These are phyloP conservation scores for Eubucco bourcierii DNA, from an alignment of 2,113 vertebrate species.

Conservation along the genomic window DNA sequence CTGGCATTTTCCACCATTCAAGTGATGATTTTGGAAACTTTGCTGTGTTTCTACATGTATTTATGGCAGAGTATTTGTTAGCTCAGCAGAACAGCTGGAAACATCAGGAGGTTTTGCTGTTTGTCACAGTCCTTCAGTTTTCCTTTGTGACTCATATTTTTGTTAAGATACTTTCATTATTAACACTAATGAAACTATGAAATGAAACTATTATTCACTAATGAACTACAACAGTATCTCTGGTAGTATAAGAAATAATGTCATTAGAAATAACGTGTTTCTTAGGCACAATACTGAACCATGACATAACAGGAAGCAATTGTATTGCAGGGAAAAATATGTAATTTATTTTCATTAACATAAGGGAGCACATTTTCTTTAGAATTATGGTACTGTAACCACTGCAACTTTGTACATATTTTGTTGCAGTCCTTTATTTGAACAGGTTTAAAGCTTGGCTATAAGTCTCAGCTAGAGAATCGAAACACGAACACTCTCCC, in stretches of 20 bases:
- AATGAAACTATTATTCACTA: neutral
- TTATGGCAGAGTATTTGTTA: neutral
- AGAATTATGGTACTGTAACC: neutral
- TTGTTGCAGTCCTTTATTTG: neutral
- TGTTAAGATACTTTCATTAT: neutral
- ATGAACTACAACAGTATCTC: neutral
- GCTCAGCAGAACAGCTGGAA: neutral
- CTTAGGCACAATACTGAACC: neutral
- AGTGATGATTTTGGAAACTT: neutral
- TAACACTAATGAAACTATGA: neutral
- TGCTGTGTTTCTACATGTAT: neutral
- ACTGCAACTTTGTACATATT: neutral
- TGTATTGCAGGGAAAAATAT: neutral
- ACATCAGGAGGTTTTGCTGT: neutral
- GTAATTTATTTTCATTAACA: neutral
- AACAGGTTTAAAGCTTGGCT: neutral
- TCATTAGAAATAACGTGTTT: neutral
- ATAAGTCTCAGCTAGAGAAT: neutral
- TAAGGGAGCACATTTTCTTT: neutral
- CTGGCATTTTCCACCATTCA: neutral
- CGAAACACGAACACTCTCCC: neutral
- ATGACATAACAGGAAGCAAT: neutral
- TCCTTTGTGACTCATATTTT: neutral
- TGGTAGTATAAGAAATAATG: neutral
- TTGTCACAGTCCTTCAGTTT: neutral